Evolutionary conservation across 1,140 invertebrate genomes (phyloP).

Genomic region (Meloidogyne exigua): DNA sequence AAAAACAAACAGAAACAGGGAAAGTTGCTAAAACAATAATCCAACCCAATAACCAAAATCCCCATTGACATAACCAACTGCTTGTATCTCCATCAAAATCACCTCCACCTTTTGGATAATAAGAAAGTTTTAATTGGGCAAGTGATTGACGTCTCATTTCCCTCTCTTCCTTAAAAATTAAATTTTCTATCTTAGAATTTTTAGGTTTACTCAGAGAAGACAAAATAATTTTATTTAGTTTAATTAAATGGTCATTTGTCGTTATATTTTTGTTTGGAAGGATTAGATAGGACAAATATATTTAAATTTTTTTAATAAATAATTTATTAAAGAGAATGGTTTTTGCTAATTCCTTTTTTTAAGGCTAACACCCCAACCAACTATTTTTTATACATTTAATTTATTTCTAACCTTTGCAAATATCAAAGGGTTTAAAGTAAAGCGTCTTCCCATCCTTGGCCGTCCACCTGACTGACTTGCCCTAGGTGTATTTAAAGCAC

Average conservation of each 20-base stretch:
- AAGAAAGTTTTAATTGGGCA: constrained; percentile 61
- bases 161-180: constrained; percentile 53
- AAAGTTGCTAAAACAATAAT: constrained; percentile 84
- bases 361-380: too few relatives aligned
- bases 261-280: too few relatives aligned
- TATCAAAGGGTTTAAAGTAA: constrained; percentile 62
- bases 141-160: constrained; percentile 61
- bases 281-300: too few relatives aligned
- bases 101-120: constrained; percentile 59
- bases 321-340: too few relatives aligned
- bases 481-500: constrained; percentile 24
- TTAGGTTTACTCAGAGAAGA: too few relatives aligned
- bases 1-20: constrained; percentile 87
- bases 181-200: too few relatives aligned
- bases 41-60: constrained; percentile 49
- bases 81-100: constrained; percentile 69
- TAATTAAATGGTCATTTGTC: too few relatives aligned
- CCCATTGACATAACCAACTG: constrained; percentile 30
- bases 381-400: not conserved
- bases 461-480: constrained; percentile 7
- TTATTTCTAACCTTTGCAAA: constrained; percentile 52
- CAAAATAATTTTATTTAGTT: too few relatives aligned
- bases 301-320: too few relatives aligned
- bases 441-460: constrained; percentile 47
- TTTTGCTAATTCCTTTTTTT: too few relatives aligned